phyloP scores from a whole-genome alignment of 2,888 invertebrate genomes.

The Temnothorax ravouxi region DNA sequence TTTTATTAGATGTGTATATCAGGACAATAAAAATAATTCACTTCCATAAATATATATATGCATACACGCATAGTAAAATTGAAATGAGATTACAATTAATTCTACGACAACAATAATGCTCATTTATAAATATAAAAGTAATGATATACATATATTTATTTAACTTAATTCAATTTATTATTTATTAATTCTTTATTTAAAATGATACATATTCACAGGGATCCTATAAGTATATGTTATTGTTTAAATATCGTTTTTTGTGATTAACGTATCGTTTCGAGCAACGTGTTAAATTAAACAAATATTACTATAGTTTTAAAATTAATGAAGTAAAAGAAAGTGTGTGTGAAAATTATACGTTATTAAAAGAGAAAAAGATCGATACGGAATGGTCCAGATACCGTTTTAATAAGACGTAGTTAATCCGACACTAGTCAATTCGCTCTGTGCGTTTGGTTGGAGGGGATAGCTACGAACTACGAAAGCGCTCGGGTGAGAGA shows the following conservation, averaged over 20 bases:
- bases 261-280: neutral
- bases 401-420: neutral
- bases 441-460: no score
- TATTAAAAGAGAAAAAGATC: neutral
- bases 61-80: neutral
- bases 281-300: neutral
- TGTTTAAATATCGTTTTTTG: neutral
- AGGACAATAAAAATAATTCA: neutral
- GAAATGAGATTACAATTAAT: neutral
- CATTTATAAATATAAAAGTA: slow-evolving; percentile 20
- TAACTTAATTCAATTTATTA: neutral
- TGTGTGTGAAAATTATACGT: neutral
- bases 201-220: neutral
- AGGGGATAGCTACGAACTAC: no score
- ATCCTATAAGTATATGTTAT: neutral
- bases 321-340: neutral
- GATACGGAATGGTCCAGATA: neutral
- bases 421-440: slow-evolving; percentile 1
- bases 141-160: neutral
- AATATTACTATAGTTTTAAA: neutral
- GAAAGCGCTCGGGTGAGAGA: no score
- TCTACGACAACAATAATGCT: slow-evolving; percentile 12
- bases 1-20: neutral
- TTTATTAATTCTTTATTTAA: neutral
- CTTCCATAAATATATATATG: neutral